Evolutionary conservation across 2,888 invertebrate genomes (phyloP), one percentile per base, ranked within the genome.

Genomic region (Bimastos eiseni): DNA sequence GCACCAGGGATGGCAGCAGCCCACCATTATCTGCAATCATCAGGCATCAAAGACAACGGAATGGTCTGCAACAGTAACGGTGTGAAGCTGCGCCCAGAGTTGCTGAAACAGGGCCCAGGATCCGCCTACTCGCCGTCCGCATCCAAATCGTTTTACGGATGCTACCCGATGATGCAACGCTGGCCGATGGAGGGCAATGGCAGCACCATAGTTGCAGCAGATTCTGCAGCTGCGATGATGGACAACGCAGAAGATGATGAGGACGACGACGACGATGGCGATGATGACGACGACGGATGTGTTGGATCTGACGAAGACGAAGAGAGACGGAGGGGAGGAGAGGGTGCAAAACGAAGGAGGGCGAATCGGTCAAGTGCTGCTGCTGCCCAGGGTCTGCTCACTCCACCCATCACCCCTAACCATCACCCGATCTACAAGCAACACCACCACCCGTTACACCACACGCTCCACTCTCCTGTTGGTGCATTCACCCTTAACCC

Each of bases 181-280:
- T 86, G 86, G 86, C 36, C 86, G 17, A 86, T 37, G 37, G 86
- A 86, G 0, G 34, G 84, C 15, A 15, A 15, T 19, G 36, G 36
- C 86, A 19, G 11, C 86, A n/a, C 70, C 1, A 70, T 70, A 0
- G 70, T 70, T 70, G 11, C 70, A 70, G 11, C 70, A 11, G 70
- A 70, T 70, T 70, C 70, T n/a, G 70, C 70, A 11, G 70, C 70
- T 70, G 70, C n/a, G n/a, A 70, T 70, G 70, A 70, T 70, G 70
- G 89, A 89, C 24, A 89, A 89, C 30, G 37, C n/a, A 19, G 89
- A 89, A 44, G 38, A 89, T 41, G 89, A 89, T 41, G 89, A 89
- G 24, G 37, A 38, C 37, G 89, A 90, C 24, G 90, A 90, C 1
- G 90, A 90, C 15, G 70, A 90, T 34, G 90, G n/a, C 44, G 90